Percentiles rank a stretch among this genome's conserved stretches.
Conservation (phyloP, 2,113 vertebrate genomes). For the Catagonus wagneri region DNA sequence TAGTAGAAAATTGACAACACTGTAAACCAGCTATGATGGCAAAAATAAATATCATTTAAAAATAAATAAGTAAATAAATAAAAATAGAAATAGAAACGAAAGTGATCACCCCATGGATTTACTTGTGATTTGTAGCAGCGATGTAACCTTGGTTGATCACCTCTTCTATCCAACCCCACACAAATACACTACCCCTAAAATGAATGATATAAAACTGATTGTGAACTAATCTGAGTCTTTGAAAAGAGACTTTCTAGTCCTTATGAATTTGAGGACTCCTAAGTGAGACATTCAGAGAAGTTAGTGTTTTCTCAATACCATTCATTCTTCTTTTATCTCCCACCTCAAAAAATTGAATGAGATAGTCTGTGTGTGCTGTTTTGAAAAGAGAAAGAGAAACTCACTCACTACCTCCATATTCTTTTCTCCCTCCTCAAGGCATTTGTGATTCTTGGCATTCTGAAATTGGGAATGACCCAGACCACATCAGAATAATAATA, state of each 20-base stretch:
- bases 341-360: neutral
- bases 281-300: neutral
- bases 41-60: no score
- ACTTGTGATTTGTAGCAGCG: neutral
- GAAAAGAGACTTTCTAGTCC: neutral
- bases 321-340: neutral
- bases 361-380: neutral
- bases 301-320: neutral
- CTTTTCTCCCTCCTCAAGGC: neutral
- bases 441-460: neutral
- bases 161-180: neutral
- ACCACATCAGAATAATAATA: neutral
- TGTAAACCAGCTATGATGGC: no score
- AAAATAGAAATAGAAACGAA: neutral
- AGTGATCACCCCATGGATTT: neutral
- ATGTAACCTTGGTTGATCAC: neutral
- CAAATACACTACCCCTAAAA: neutral
- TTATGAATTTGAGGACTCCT: neutral
- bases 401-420: neutral
- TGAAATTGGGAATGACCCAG: constrained; percentile 25
- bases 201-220: neutral
- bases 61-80: no score
- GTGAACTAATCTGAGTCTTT: neutral
- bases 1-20: no score
- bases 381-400: neutral